Evolutionary conservation across 2,888 invertebrate genomes (phyloP).

Genomic region (Acanthosepion pharaonis): DNA sequence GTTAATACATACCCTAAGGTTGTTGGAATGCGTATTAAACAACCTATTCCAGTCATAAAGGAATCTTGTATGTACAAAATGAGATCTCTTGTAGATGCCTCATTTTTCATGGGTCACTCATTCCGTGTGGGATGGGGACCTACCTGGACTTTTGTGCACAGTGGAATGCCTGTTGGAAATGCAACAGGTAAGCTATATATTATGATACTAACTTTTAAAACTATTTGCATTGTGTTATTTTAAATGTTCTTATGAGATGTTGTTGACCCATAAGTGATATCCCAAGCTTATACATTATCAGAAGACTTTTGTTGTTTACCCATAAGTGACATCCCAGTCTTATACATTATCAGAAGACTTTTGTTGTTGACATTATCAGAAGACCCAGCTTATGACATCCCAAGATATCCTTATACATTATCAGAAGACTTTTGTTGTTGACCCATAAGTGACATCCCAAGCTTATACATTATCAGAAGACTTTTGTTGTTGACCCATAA

Average conservation of each 20-base stretch:
- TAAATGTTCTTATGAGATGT: background rate
- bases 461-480: no score
- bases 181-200: background rate
- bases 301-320: no score
- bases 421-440: no score
- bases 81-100: slow-evolving; percentile 71
- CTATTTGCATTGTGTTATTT: background rate
- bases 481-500: no score
- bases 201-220: background rate
- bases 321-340: no score
- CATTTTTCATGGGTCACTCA: slow-evolving; percentile 75
- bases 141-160: slow-evolving; percentile 78
- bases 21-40: slow-evolving; percentile 62
- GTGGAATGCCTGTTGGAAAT: slow-evolving; percentile 58
- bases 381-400: no score
- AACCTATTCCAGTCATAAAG: slow-evolving; percentile 60
- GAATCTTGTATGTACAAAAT: slow-evolving; percentile 65
- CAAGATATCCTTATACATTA: no score
- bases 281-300: no score
- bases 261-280: no score
- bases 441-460: no score
- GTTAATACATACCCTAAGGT: slow-evolving; percentile 54
- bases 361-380: no score
- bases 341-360: no score
- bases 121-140: slow-evolving; percentile 86